These are phyloP conservation scores for Glaucidium brasilianum DNA, from an alignment of 2,113 vertebrate species.

Conservation along the genomic window DNA sequence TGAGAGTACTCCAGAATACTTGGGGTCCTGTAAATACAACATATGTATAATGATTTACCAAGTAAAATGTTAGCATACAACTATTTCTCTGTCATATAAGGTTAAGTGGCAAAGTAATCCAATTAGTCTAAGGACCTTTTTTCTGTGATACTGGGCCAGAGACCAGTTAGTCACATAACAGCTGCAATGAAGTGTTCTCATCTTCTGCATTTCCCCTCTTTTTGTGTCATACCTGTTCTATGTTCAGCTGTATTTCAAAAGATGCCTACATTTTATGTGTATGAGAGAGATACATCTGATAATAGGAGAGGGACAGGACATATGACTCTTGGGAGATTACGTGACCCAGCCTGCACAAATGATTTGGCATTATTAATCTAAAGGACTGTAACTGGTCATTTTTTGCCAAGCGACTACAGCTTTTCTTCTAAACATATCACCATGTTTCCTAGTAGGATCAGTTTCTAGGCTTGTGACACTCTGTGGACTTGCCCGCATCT, in stretches of 20 bases:
- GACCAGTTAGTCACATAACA: not conserved
- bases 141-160: not conserved
- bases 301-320: not conserved
- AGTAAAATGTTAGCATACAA: not conserved
- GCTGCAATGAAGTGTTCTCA: not conserved
- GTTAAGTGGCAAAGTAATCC: not conserved
- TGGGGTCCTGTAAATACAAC: not conserved
- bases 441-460: not conserved
- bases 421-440: not conserved
- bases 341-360: not conserved
- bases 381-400: not conserved
- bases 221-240: not conserved
- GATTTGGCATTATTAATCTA: not conserved
- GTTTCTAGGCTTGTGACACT: not conserved
- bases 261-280: not conserved
- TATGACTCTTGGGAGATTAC: not conserved
- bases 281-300: not conserved
- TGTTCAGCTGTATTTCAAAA: not conserved
- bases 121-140: not conserved
- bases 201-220: not conserved
- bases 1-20: not conserved
- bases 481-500: not conserved
- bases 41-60: not conserved
- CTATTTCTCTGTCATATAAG: not conserved
- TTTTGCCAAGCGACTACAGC: not conserved